Evolutionary conservation across 2,888 invertebrate species (phyloP).

Genomic region (Gasteruption jaculator): DNA sequence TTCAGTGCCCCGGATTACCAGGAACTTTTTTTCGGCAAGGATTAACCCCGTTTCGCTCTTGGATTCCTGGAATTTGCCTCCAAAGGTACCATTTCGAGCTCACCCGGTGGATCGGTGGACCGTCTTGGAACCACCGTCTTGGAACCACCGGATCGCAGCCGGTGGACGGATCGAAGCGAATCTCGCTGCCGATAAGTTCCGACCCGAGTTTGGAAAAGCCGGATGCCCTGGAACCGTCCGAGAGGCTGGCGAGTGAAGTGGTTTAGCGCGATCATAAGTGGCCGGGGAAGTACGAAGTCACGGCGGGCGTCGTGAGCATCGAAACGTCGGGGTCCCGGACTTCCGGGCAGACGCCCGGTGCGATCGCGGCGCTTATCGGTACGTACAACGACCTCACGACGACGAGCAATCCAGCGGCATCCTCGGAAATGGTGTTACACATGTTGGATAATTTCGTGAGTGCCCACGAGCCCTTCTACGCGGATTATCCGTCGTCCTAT

Average conservation of each 20-base stretch:
- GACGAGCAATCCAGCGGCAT: constrained; percentile 26
- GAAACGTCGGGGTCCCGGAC: constrained; percentile 48
- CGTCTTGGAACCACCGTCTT: too few species aligned
- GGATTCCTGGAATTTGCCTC: too few species aligned
- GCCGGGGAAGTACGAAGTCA: constrained; percentile 39
- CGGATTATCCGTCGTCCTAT: constrained; percentile 58
- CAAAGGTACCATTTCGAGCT: too few species aligned
- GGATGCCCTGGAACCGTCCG: too few species aligned
- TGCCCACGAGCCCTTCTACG: constrained; percentile 70
- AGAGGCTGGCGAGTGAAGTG: too few species aligned
- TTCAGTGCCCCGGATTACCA: too few species aligned
- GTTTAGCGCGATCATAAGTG: constrained; percentile 3
- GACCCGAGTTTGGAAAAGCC: too few species aligned
- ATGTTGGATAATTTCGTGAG: constrained; percentile 61
- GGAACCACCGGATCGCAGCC: too few species aligned
- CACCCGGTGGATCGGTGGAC: not conserved
- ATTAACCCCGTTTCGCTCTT: too few species aligned
- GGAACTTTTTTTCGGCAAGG: too few species aligned
- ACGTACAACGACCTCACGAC: constrained; percentile 26
- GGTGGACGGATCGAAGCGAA: too few species aligned
- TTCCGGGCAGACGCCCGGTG: constrained; percentile 43
- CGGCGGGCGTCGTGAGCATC: constrained; percentile 50
- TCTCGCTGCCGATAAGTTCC: too few species aligned
- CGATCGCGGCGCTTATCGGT: constrained; percentile 35
- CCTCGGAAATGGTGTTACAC: constrained; percentile 71